These are phyloP conservation scores for Hymenopus coronatus DNA, from an alignment of 2,888 invertebrate genomes.

Conservation along the genomic window DNA sequence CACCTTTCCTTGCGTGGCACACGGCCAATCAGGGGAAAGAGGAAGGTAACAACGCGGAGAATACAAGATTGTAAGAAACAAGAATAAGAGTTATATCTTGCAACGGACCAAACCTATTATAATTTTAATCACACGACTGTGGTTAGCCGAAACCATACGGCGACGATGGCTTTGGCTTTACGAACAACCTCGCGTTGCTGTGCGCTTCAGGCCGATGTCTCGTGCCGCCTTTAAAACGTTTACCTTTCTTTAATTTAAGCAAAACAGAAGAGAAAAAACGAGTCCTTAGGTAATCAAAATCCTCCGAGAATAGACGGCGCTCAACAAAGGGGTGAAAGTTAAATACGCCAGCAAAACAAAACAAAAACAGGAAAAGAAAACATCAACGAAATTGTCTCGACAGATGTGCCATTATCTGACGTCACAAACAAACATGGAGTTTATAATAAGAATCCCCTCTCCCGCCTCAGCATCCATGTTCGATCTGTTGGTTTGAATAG, in stretches of 20 bases:
- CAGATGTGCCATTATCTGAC: constrained; percentile 21
- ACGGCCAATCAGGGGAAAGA: too few relatives aligned
- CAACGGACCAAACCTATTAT: too few relatives aligned
- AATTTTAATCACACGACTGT: too few relatives aligned
- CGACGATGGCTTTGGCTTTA: not conserved
- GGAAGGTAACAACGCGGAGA: too few relatives aligned
- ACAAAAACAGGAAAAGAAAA: not conserved
- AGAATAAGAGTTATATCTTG: too few relatives aligned
- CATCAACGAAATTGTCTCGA: not conserved
- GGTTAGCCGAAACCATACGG: too few relatives aligned
- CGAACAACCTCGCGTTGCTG: not conserved
- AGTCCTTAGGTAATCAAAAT: not conserved
- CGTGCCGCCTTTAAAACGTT: not conserved
- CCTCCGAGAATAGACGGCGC: not conserved
- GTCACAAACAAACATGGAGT: constrained; percentile 14
- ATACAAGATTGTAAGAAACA: too few relatives aligned
- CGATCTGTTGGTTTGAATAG: constrained; percentile 25
- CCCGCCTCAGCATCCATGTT: constrained; percentile 21
- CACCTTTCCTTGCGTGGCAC: too few relatives aligned
- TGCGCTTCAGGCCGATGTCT: not conserved
- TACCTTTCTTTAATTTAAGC: not conserved
- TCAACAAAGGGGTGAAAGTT: not conserved
- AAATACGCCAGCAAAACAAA: not conserved
- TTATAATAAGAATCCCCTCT: constrained; percentile 14
- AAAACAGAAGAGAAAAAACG: not conserved